Base-by-base conservation (phyloP, 2,113 vertebrate genomes). In the Tapirus terrestris region DNA sequence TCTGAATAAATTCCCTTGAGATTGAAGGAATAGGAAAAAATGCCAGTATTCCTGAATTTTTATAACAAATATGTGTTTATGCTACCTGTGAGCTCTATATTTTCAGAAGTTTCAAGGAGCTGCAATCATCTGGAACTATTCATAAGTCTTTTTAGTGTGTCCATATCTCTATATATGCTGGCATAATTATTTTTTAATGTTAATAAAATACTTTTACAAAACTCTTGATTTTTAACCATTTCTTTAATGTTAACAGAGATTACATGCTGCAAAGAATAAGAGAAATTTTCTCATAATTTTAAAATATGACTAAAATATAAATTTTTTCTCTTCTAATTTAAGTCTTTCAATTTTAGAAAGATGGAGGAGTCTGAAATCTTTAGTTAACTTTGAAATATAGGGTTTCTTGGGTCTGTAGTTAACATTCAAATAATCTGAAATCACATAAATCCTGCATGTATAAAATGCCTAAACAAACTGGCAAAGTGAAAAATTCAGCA, bases 21-120 rank as follows among this genome's bases (percentile, higher is more conserved):
- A 14, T 80, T 45, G 63, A 85, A 93, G 67, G 14, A 48, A 33
- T 27, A 80, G 18, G 45, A 39, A 84, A 70, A 90, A 56, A 18
- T 56, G 33, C n/a, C 65, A 58, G 36, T 58, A 31, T 61, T 76
- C 21, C 8, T 76, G 16, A 92, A 53, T 83, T 70, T 83, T 33
- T 92, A 53, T n/a, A 83, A 31, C 29, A 88, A 81, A 25, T 76
- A 53, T 68, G 27, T 82, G 13, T 43, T 65, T 73, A 45, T 27
- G 61, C 45, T 76, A 6, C 68, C 18, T 5, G 31, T 53, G 25
- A 33, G 4, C 45, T 77, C 56, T 79, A 16, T 83, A 48, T 45
- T 83, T 77, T 95, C n/a, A 36, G 68, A 96, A 87, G 8, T 67
- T 70, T 89, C n/a, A 89, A 91, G 43, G 29, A 77, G 23, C 61